Percentiles rank a stretch among this genome's conserved stretches.
Evolutionary conservation across 1,140 invertebrate species (phyloP).

Genomic region (Plodia interpunctella): DNA sequence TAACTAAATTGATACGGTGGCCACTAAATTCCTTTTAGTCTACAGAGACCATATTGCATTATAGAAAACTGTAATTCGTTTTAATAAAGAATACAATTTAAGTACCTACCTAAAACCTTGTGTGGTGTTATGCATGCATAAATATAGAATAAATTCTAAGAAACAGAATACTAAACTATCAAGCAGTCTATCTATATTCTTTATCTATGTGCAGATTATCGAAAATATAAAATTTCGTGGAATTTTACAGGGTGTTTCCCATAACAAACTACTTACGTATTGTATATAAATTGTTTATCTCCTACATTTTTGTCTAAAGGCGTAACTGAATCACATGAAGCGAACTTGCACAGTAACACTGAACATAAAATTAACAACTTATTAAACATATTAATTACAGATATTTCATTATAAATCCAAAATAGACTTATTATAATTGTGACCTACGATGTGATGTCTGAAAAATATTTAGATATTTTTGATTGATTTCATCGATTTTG

Average conservation of each 20-base stretch:
- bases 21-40: too few species aligned
- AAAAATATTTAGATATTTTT: too few species aligned
- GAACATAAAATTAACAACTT: background rate
- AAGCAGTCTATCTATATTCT: too few species aligned
- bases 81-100: too few species aligned
- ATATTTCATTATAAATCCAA: background rate
- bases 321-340: slow-evolving; percentile 14
- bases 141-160: too few species aligned
- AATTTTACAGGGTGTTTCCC: too few species aligned
- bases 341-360: background rate
- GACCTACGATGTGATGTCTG: background rate
- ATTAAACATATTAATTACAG: background rate
- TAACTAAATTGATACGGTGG: too few species aligned
- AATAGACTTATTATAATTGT: background rate
- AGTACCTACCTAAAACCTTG: background rate
- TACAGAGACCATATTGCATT: too few species aligned
- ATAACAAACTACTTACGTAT: slow-evolving; percentile 37
- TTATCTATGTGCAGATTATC: background rate
- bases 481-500: too few species aligned
- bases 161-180: too few species aligned
- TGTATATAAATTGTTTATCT: slow-evolving; percentile 47
- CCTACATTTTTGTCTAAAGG: slow-evolving; percentile 18
- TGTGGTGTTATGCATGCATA: too few species aligned
- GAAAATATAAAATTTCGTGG: background rate
- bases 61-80: too few species aligned